Conservation (phyloP, 2,113 vertebrate genomes). For the Climacteris rufus region DNA sequence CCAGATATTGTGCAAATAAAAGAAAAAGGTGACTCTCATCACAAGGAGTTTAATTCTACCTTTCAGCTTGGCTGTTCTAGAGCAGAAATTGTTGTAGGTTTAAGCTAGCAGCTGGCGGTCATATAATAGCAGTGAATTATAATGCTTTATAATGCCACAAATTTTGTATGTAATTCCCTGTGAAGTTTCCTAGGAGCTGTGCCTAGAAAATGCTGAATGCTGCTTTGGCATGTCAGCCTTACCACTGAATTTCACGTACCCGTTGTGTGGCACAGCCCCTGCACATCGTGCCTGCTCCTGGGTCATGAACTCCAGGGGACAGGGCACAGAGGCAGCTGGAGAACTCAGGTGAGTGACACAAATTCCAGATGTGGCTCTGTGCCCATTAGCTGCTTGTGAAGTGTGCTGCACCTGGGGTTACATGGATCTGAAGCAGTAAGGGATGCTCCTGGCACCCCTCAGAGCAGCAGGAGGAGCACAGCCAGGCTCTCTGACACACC, state of each 20-base stretch:
- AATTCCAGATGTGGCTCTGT: background rate
- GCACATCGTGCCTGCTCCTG: accelerated
- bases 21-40: background rate
- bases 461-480: background rate
- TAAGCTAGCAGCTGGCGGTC: constrained; percentile 6
- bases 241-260: background rate
- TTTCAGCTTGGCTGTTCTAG: background rate
- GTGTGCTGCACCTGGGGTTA: background rate
- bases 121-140: background rate
- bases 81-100: background rate
- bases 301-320: accelerated
- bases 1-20: constrained; percentile 13
- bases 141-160: background rate
- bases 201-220: background rate
- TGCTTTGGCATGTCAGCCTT: background rate
- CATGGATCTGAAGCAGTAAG: accelerated
- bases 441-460: background rate
- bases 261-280: background rate
- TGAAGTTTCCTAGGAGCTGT: background rate
- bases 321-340: background rate
- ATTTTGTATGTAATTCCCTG: background rate
- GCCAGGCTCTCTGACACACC: background rate
- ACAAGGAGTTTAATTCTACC: constrained; percentile 18
- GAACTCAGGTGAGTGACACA: background rate
- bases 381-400: background rate